Conservation (phyloP, 2,113 vertebrate species). For the Xiphorhynchus elegans region DNA sequence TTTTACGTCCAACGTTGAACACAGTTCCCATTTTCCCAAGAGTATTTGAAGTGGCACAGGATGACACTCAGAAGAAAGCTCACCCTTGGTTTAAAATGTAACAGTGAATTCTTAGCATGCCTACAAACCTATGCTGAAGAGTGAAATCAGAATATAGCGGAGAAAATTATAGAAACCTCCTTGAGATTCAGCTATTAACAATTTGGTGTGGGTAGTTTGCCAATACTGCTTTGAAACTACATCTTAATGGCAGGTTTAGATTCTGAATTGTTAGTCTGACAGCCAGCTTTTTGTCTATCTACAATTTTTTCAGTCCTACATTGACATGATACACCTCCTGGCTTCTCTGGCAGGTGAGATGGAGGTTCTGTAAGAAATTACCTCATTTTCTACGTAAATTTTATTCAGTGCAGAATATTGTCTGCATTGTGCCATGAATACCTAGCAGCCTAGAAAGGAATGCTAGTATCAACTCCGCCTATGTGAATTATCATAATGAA, state of each 20-base stretch:
- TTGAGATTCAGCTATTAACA: not conserved
- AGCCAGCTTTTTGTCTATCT: not conserved
- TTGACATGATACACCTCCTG: not conserved
- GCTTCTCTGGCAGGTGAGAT: not conserved
- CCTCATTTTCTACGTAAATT: not conserved
- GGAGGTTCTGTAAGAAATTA: not conserved
- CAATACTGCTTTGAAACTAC: not conserved
- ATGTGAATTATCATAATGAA: conserved; percentile 3
- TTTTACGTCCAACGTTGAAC: not conserved
- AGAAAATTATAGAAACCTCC: not conserved
- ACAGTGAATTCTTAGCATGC: not conserved
- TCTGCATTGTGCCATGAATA: not conserved
- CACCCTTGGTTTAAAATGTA: not conserved
- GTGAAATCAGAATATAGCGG: not conserved
- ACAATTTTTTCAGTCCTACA: not conserved
- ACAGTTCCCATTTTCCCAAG: not conserved
- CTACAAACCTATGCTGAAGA: not conserved
- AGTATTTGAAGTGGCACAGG: not conserved
- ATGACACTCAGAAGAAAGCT: not conserved
- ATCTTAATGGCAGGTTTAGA: not conserved
- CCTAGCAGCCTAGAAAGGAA: not conserved
- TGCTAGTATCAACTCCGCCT: not conserved
- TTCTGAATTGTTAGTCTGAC: not conserved
- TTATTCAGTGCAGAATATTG: not conserved
- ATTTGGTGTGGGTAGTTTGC: not conserved